phyloP scores from a whole-genome alignment of 2,888 invertebrate genomes.

The Himalopsyche anomala region DNA sequence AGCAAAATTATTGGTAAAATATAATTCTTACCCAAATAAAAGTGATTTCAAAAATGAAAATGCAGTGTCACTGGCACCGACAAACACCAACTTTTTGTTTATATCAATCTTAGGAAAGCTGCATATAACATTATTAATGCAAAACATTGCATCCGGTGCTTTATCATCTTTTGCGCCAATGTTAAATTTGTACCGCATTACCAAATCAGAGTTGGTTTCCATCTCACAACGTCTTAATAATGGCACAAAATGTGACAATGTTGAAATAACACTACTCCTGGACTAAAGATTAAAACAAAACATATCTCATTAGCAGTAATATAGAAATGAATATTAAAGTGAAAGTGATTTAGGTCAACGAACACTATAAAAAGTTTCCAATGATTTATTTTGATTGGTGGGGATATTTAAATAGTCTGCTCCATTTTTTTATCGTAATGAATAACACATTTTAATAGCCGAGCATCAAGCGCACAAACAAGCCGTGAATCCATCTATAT shows the following conservation, averaged over 20 bases:
- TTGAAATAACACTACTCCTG: constrained; percentile 72
- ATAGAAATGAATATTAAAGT: too few species aligned
- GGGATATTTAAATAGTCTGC: too few species aligned
- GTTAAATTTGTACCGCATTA: background rate
- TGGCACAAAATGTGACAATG: constrained; percentile 72
- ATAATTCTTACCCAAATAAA: constrained; percentile 73
- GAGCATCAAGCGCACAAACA: too few species aligned
- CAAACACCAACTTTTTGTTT: constrained; percentile 80
- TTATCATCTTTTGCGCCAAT: background rate
- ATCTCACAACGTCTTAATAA: constrained; percentile 71
- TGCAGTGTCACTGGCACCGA: constrained; percentile 81
- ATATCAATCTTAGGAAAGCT: constrained; percentile 75
- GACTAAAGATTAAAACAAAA: background rate
- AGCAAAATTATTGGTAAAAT: background rate
- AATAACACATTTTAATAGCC: too few species aligned
- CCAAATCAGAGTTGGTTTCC: constrained; percentile 69
- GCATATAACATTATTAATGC: constrained; percentile 75
- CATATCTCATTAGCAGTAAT: too few species aligned
- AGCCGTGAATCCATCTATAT: too few species aligned
- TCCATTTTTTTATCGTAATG: too few species aligned
- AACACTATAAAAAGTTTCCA: too few species aligned
- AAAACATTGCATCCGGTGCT: constrained; percentile 73
- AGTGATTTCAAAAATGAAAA: constrained; percentile 80
- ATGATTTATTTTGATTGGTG: too few species aligned
- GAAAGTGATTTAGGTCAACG: too few species aligned